Conservation (phyloP, 92 coral and sea anemone species). For the Parazoanthus swiftii region DNA sequence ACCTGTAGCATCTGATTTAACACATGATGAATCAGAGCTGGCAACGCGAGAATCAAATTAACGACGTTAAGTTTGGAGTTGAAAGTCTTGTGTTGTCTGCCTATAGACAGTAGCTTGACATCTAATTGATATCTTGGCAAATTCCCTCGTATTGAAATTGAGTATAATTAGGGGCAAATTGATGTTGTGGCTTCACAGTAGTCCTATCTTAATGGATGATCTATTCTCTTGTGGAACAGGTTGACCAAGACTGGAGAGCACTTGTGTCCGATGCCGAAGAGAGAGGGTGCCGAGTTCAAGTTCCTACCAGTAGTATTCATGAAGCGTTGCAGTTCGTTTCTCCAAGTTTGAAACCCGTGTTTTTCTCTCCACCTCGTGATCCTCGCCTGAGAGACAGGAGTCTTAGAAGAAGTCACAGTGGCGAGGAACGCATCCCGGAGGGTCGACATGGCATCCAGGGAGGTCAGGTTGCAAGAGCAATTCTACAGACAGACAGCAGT, state of each 20-base stretch:
- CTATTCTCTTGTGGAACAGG: background rate
- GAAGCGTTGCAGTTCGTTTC: constrained; percentile 24
- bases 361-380: constrained; percentile 25
- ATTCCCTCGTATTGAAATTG: background rate
- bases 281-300: constrained; percentile 22
- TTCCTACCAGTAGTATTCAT: background rate
- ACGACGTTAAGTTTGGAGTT: background rate
- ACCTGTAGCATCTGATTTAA: no score
- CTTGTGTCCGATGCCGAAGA: constrained; percentile 30
- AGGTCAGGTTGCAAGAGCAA: background rate
- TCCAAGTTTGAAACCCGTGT: background rate
- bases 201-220: background rate
- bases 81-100: no score
- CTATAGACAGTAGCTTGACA: background rate
- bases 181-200: background rate
- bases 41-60: no score
- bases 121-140: background rate
- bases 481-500: background rate
- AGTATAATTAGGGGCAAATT: no score
- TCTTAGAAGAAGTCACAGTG: constrained; percentile 23
- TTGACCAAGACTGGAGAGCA: constrained; percentile 36
- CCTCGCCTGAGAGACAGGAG: constrained; percentile 25
- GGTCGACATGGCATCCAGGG: background rate
- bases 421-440: background rate
- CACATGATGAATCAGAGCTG: no score